Evolutionary conservation across 1,140 invertebrate genomes (phyloP).

Genomic region (Neodiprion pinetum): DNA sequence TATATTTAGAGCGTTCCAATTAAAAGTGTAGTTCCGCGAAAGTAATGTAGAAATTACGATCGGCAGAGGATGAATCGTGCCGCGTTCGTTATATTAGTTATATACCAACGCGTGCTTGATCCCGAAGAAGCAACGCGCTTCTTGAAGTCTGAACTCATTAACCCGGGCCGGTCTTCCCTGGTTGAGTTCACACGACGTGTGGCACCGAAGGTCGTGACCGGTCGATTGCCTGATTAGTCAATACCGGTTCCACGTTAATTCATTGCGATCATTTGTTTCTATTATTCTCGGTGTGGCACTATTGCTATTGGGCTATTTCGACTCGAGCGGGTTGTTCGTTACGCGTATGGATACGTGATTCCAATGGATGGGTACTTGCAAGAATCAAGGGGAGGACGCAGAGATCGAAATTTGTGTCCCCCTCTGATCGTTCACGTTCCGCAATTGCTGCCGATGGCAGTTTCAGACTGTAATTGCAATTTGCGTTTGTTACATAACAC

Average conservation of each 20-base stretch:
- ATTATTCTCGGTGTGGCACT: conserved; percentile 30
- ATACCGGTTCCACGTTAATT: conserved; percentile 53
- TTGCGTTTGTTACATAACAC: too few relatives aligned
- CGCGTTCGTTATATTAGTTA: too few relatives aligned
- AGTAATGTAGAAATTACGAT: too few relatives aligned
- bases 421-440: neutral
- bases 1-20: too few relatives aligned
- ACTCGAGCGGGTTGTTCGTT: neutral
- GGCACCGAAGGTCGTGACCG: conserved; percentile 39
- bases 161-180: conserved; percentile 39
- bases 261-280: conserved; percentile 42
- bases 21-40: too few relatives aligned
- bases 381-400: neutral
- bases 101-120: too few relatives aligned
- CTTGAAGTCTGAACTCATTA: conserved; percentile 44
- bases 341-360: too few relatives aligned
- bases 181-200: conserved; percentile 44
- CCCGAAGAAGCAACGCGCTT: too few relatives aligned
- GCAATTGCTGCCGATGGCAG: neutral
- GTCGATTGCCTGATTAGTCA: conserved; percentile 41
- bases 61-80: too few relatives aligned
- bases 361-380: too few relatives aligned
- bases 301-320: neutral
- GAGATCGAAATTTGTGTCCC: neutral
- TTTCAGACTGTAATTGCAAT: too few relatives aligned